A percentile compares a stretch with the other conserved stretches of the same genome.
These are phyloP conservation scores for Tachysurus fulvidraco DNA, from an alignment of 2,113 vertebrate genomes.

Conservation along the genomic window DNA sequence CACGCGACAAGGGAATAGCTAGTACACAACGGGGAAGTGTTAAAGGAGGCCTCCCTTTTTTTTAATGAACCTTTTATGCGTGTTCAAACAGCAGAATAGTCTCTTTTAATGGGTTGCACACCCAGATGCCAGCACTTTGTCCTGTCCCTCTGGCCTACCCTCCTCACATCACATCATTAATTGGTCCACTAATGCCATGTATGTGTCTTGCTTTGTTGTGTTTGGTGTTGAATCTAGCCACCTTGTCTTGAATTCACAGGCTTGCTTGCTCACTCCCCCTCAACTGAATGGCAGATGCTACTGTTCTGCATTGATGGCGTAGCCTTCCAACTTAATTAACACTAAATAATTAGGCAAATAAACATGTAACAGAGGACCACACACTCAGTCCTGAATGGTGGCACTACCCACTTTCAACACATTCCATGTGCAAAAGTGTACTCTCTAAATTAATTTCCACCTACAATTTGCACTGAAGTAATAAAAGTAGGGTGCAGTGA, in stretches of 20 bases:
- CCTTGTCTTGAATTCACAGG: constrained; percentile 37
- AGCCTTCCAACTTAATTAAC: constrained; percentile 71
- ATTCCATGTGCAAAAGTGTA: constrained; percentile 34
- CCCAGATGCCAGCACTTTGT: constrained; percentile 64
- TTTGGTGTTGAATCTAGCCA: constrained; percentile 23
- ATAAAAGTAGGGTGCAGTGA: constrained; percentile 26
- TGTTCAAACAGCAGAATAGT: constrained; percentile 70
- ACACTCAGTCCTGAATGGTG: constrained; percentile 36
- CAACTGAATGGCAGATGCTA: constrained; percentile 62
- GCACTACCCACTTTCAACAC: constrained; percentile 17
- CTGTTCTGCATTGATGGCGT: constrained; percentile 63
- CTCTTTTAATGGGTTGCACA: constrained; percentile 61
- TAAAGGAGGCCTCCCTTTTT: constrained; percentile 63
- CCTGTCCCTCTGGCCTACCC: constrained; percentile 49
- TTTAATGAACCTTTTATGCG: constrained; percentile 66
- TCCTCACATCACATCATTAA: constrained; percentile 66
- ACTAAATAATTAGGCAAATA: constrained; percentile 70
- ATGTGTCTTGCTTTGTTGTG: constrained; percentile 41
- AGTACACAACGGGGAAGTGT: constrained; percentile 61
- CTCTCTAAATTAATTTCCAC: constrained; percentile 37
- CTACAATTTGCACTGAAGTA: constrained; percentile 27
- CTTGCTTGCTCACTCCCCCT: constrained; percentile 41
- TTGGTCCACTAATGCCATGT: constrained; percentile 59
- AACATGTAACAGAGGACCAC: constrained; percentile 54
- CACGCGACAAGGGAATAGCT: constrained; percentile 50